Evolutionary conservation across 2,888 invertebrate species (phyloP), one percentile per base, ranked within the genome.

Genomic region (Drosophila sordidapex): DNA sequence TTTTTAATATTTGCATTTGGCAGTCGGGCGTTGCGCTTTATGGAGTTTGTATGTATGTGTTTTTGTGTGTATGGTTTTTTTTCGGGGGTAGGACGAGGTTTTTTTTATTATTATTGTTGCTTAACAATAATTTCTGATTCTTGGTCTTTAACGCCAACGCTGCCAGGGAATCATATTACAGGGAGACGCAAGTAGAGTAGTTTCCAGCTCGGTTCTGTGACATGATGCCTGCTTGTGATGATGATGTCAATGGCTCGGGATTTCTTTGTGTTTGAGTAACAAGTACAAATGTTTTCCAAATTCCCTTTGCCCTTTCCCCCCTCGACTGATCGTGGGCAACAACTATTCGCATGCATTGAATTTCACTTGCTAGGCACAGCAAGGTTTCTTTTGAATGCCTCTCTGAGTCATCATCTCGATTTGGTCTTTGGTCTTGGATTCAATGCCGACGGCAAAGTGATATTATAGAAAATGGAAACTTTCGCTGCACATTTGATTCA

Each of bases 91-190:
- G 73, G 61, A 73, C 63, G 70, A 68, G 51, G 70, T 82, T 80
- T 76, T 84, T 77, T 77, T 53, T 54, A 27, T 85, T 85, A 77
- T 84, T 89, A 83, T 82, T 85, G 85, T 89, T 74, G 85, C 89
- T 87, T 82, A 89, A 89, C 89, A 85, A 87, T 82, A 71, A 87
- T 87, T 85, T 84, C 78, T 84, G 87, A 87, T 85, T 89, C 85
- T 87, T 84, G 75, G 81, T 75, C 71, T 82, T 77, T 69, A 78
- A 80, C 78, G 80, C 76, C 81, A 79, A 80, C 74, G 74, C 72
- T 56, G 71, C 64, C 54, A 35, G 65, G 65, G 89, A 61, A 60
- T 86, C 85, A 49, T 53, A 71, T 89, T 89, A 87, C 85, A 81
- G 52, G 53, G 35, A 52, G 33, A 53, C 6, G 48, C 8, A 57